Evolutionary conservation across 2,888 invertebrate species (phyloP).

Genomic region (Palloptera scutellata): DNA sequence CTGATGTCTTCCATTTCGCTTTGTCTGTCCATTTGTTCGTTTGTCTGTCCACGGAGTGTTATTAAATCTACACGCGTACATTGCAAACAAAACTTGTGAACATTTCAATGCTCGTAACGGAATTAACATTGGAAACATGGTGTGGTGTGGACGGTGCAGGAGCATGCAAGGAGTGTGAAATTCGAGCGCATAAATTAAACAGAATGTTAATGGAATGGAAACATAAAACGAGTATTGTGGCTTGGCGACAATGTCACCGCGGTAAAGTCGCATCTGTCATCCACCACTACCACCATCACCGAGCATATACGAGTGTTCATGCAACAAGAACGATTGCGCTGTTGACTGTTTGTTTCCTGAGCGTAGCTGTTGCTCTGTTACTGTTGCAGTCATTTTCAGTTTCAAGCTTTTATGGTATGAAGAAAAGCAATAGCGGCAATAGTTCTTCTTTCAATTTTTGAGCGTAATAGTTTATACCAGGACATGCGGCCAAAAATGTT

Average conservation of each 20-base stretch:
- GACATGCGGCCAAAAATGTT: too few relatives aligned
- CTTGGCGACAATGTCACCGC: background rate
- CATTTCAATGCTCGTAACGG: background rate
- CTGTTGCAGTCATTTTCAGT: background rate
- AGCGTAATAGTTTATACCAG: too few relatives aligned
- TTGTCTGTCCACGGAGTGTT: background rate
- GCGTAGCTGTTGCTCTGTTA: background rate
- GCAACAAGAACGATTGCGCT: background rate
- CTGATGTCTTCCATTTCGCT: background rate
- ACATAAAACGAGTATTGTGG: too few relatives aligned
- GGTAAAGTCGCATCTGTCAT: background rate
- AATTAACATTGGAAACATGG: too few relatives aligned
- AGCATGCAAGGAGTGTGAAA: background rate
- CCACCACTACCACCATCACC: too few relatives aligned
- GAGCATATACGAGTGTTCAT: too few relatives aligned
- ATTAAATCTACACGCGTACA: conserved; percentile 15
- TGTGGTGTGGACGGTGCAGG: background rate
- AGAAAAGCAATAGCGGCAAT: too few relatives aligned
- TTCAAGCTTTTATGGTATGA: too few relatives aligned
- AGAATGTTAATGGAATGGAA: background rate
- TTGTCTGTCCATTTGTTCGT: background rate
- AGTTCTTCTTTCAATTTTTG: too few relatives aligned
- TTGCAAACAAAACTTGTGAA: conserved; percentile 11
- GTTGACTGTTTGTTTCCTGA: background rate
- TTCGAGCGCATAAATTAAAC: conserved; percentile 11